Evolutionary conservation across 2,113 vertebrate genomes (phyloP).

Genomic region (Pluvialis apricaria): DNA sequence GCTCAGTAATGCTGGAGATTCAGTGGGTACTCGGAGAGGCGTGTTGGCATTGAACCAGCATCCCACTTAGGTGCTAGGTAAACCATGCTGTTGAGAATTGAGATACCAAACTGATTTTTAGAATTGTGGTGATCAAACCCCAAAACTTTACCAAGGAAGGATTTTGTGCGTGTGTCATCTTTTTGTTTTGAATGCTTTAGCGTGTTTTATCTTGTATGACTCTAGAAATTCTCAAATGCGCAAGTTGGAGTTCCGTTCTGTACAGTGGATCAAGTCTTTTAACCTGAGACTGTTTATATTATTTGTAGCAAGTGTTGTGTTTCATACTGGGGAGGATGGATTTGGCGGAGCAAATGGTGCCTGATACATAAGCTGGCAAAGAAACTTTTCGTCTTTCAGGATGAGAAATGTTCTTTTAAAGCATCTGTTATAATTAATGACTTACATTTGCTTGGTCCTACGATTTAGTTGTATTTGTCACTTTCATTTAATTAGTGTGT

Average conservation of each 20-base stretch:
- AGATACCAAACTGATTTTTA: background rate
- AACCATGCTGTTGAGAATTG: background rate
- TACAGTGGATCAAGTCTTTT: background rate
- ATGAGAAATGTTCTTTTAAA: background rate
- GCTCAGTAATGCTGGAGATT: background rate
- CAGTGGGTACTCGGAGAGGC: accelerated
- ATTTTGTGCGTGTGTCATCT: accelerated
- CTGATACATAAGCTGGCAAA: background rate
- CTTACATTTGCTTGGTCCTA: background rate
- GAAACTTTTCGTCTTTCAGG: background rate
- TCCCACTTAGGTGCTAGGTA: background rate
- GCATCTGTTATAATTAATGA: background rate
- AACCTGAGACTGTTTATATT: background rate
- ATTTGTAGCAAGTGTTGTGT: background rate
- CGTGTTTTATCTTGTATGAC: background rate
- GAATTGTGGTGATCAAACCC: background rate
- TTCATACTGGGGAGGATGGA: background rate
- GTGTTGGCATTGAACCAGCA: background rate
- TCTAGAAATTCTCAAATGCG: background rate
- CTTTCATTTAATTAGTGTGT: background rate
- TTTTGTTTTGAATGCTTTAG: background rate
- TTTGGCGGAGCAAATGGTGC: too few relatives aligned
- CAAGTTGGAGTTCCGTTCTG: background rate
- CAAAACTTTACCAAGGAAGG: background rate
- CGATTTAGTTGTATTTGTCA: background rate